Conservation (phyloP, 2,888 invertebrate species). For the Zootermopsis nevadensis region DNA sequence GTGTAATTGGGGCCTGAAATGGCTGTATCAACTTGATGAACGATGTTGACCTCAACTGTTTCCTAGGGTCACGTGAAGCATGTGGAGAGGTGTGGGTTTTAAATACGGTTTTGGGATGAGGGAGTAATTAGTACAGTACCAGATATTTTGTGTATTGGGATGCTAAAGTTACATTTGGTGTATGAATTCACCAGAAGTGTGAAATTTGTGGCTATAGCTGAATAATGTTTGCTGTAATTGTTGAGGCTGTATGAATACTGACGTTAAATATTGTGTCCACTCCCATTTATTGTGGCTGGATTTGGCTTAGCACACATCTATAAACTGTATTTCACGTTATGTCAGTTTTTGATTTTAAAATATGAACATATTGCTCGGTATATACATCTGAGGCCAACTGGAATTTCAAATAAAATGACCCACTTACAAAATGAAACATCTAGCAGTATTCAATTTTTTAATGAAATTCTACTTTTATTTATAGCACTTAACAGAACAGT, state of each 20-base stretch:
- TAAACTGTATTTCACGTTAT: background rate
- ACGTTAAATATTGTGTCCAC: background rate
- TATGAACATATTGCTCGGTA: background rate
- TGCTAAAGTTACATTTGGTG: background rate
- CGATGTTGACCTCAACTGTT: constrained; percentile 8
- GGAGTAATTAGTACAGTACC: background rate
- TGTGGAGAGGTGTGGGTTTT: background rate
- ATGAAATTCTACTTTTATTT: background rate
- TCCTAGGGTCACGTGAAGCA: background rate
- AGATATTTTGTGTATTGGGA: background rate
- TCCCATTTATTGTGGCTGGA: background rate
- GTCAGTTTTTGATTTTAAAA: background rate
- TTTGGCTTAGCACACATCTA: background rate
- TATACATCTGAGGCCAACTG: background rate
- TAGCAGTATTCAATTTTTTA: background rate
- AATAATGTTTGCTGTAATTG: background rate
- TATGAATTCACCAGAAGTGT: background rate
- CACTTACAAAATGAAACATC: background rate
- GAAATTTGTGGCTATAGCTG: background rate
- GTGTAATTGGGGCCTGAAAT: constrained; percentile 2
- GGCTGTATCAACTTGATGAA: constrained; percentile 3
- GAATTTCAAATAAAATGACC: background rate
- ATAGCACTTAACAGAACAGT: background rate
- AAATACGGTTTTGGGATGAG: background rate
- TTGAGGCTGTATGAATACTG: background rate